Evolutionary conservation across 2,797 vertebrate species (phyloP), one percentile per base, ranked within the genome.

Genomic region (Oreochromis grahami): DNA sequence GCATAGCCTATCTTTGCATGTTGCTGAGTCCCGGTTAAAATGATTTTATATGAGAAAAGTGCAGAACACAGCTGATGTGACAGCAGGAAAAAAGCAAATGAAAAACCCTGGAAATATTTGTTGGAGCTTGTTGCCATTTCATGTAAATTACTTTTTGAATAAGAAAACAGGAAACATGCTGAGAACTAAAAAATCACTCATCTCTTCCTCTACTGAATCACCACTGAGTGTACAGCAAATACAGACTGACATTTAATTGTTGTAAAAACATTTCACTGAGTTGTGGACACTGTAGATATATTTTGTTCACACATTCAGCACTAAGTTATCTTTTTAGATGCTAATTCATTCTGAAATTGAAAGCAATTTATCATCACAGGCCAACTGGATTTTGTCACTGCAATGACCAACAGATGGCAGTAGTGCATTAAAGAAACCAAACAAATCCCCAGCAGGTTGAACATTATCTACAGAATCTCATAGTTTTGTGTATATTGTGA

Each of bases 41-140:
- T 19, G 1, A 60, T 60, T 60, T 60, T 60, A 60, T 60, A 2
- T 34, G 56, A 19, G 0, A 0, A 60, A 15, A 60, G 1, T 60
- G 15, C 56, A 58, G 14, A 58, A 58, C 26, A 58, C 55, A 32
- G 14, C 14, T 58, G 55, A 34, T 15, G 29, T 58, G 15, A 58
- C 56, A 58, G 15, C 56, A 58, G 56, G 8, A 58, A 11, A 36
- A 36, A 13, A 0, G 0, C 19, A 65, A 38, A 65, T 3, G 7
- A 65, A n/a, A n/a, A n/a, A 38, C 2, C 2, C 1, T 65, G 60
- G 6, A 38, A 38, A 21, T n/a, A n/a, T 65, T 41, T 21, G 7
- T 65, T 9, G 36, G n/a, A 43, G 24, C 0, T 24, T 65, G n/a
- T 4, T 43, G n/a, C 36, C 12, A 24, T 68, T 24, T 41, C 36